phyloP scores from a whole-genome alignment of 2,113 vertebrate species.

The Cepphus grylle region DNA sequence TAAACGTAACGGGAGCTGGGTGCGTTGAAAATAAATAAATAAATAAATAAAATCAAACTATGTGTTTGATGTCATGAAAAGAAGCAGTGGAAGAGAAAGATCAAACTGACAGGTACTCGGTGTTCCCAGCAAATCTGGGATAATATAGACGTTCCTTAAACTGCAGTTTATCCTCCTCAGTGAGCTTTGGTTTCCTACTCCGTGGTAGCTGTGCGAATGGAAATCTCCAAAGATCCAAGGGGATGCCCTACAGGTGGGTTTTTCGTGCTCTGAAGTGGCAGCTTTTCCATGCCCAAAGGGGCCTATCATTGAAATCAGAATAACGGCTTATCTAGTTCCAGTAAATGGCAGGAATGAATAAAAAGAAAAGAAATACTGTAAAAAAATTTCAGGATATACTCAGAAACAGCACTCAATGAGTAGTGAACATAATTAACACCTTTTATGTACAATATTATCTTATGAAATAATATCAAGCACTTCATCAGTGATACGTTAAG shows the following conservation, averaged over 20 bases:
- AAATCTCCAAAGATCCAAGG: not conserved
- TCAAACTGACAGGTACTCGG: not conserved
- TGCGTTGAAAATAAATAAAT: not conserved
- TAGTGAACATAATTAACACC: not conserved
- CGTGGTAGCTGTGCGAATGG: no score
- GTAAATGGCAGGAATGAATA: not conserved
- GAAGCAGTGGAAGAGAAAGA: not conserved
- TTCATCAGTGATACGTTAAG: fast-evolving
- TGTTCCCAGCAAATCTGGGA: not conserved
- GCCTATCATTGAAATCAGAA: not conserved
- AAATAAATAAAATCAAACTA: not conserved
- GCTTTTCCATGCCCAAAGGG: not conserved
- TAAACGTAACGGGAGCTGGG: not conserved
- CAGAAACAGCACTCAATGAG: not conserved
- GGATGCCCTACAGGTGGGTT: not conserved
- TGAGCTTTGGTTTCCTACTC: not conserved
- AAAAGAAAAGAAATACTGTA: not conserved
- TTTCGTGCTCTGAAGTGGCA: fast-evolving
- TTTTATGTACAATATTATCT: not conserved
- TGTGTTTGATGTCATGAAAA: not conserved
- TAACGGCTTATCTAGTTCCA: not conserved
- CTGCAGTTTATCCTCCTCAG: not conserved
- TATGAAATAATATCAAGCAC: not conserved
- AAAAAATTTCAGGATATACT: no score
- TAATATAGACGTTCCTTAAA: not conserved